phyloP scores from a whole-genome alignment of 2,888 invertebrate species.

The Chrysolina haemoptera region DNA sequence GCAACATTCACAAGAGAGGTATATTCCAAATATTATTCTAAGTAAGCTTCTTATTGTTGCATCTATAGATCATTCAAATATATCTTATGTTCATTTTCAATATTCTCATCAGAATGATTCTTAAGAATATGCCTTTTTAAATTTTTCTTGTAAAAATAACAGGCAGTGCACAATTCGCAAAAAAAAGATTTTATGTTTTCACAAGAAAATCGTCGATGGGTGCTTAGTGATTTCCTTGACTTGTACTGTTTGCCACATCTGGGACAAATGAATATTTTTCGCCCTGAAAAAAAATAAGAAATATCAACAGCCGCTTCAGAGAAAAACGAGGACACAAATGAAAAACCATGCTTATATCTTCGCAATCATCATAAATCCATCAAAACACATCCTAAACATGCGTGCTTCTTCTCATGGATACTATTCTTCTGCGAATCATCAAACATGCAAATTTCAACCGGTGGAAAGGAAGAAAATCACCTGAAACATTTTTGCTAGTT shows the following conservation, averaged over 20 bases:
- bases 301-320: background rate
- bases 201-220: conserved; percentile 58
- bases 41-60: background rate
- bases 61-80: background rate
- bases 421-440: too few species aligned
- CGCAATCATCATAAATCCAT: too few species aligned
- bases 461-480: too few species aligned
- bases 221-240: conserved; percentile 59
- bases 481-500: too few species aligned
- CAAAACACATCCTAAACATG: too few species aligned
- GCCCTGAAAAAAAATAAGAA: conserved; percentile 33
- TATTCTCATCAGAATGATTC: background rate
- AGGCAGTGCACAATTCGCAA: conserved; percentile 57
- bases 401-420: too few species aligned
- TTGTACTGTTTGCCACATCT: conserved; percentile 59
- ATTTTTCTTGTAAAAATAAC: background rate
- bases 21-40: too few species aligned
- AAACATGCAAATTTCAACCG: too few species aligned
- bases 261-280: conserved; percentile 48
- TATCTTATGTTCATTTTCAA: background rate
- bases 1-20: background rate
- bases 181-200: conserved; percentile 58
- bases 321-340: background rate
- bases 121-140: background rate
- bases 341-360: background rate